Evolutionary conservation across 2,797 vertebrate species (phyloP).

Genomic region (Tachyglossus aculeatus): DNA sequence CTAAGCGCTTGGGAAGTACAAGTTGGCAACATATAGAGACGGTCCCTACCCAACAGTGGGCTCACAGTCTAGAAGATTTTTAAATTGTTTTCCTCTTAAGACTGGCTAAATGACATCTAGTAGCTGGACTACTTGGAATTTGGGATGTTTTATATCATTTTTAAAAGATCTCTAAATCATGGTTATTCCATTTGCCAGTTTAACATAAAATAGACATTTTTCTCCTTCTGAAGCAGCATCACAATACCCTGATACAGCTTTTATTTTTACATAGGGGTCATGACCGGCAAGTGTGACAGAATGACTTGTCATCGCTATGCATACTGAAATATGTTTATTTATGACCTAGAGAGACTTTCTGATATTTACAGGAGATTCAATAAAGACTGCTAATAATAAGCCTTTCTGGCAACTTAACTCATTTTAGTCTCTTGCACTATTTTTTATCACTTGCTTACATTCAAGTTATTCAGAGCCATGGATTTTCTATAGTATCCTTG

Average conservation of each 20-base stretch:
- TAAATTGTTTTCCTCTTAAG: too few relatives aligned
- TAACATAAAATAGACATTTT: too few relatives aligned
- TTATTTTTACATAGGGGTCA: constrained; percentile 28
- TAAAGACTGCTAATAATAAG: neutral
- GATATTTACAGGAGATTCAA: neutral
- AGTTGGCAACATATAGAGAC: too few relatives aligned
- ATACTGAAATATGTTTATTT: constrained; percentile 63
- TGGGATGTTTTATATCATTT: too few relatives aligned
- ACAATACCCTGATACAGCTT: constrained; percentile 15
- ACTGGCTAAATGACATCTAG: too few relatives aligned
- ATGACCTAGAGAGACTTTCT: constrained; percentile 54
- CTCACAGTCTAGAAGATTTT: too few relatives aligned
- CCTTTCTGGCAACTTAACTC: neutral
- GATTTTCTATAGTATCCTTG: constrained; percentile 2
- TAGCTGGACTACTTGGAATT: too few relatives aligned
- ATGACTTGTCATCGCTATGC: constrained; percentile 66
- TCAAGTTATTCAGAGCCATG: neutral
- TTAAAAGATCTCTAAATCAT: too few relatives aligned
- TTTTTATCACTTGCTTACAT: neutral
- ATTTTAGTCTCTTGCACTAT: constrained; percentile 1
- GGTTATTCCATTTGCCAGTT: too few relatives aligned
- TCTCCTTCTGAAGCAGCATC: too few relatives aligned
- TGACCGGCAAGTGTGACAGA: constrained; percentile 34
- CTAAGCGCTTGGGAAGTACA: too few relatives aligned
- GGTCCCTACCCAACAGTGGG: too few relatives aligned